A percentile compares a stretch with the other conserved stretches of the same genome.
These are phyloP conservation scores for Cheirogaleus medius DNA, from an alignment of 2,113 vertebrate genomes.

Conservation along the genomic window DNA sequence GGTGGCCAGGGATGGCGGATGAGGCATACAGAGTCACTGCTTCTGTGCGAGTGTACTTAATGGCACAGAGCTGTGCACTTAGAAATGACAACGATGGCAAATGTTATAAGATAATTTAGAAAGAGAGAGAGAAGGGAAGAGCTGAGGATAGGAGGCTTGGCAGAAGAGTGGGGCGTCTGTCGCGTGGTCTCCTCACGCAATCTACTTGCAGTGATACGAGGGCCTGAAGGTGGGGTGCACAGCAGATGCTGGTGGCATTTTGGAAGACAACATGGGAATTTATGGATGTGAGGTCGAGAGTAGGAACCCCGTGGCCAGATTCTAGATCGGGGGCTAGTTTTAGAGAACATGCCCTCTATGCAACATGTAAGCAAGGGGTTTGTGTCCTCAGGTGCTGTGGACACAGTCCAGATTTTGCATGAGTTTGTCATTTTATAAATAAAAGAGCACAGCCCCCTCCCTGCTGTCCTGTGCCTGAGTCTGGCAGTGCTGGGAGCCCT, in stretches of 20 bases:
- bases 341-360: not conserved
- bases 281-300: fast-evolving
- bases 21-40: not conserved
- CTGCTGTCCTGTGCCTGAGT: too few species aligned
- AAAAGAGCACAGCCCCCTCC: not conserved
- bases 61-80: not conserved
- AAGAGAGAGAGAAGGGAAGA: not conserved
- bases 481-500: not conserved
- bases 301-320: too few species aligned
- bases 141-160: not conserved
- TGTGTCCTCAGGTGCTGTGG: not conserved
- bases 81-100: too few species aligned
- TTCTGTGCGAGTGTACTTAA: not conserved
- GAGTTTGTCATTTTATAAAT: not conserved
- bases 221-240: fast-evolving
- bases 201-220: fast-evolving
- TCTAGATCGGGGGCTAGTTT: not conserved
- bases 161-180: not conserved
- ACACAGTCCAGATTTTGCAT: not conserved
- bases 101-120: not conserved
- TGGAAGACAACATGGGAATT: fast-evolving
- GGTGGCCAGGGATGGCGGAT: too few species aligned
- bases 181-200: fast-evolving
- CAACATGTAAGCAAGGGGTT: not conserved
- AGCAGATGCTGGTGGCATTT: not conserved